Evolutionary conservation across 2,888 invertebrate species (phyloP).

Genomic region (Dascillus cervinus): DNA sequence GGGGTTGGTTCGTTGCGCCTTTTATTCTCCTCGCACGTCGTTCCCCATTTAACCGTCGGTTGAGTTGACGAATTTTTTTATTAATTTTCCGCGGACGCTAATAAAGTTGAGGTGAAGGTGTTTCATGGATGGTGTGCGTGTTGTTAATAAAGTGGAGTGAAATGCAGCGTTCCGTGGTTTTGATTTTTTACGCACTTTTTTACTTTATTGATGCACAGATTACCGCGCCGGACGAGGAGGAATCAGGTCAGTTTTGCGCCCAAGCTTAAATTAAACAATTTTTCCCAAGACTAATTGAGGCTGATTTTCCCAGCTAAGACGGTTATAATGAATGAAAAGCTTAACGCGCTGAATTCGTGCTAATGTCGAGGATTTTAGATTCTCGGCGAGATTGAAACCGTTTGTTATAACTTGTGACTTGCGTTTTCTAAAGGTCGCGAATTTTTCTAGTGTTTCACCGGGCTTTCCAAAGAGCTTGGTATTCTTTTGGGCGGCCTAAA

Average conservation of each 20-base stretch:
- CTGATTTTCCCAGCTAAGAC: conserved; percentile 5
- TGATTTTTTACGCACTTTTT: conserved; percentile 18
- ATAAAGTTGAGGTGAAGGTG: neutral
- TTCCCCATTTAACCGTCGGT: neutral
- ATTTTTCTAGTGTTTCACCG: too few species aligned
- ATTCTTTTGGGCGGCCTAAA: too few species aligned
- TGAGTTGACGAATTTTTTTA: neutral
- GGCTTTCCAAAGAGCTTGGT: too few species aligned
- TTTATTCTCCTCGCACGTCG: conserved; percentile 9
- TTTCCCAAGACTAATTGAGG: conserved; percentile 6
- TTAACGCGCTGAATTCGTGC: conserved; percentile 6
- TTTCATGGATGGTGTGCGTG: conserved; percentile 5
- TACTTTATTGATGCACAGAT: conserved; percentile 27
- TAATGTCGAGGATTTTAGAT: too few species aligned
- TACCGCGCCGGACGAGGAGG: conserved; percentile 29
- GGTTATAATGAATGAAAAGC: conserved; percentile 16
- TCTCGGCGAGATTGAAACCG: too few species aligned
- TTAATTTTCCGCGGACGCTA: neutral
- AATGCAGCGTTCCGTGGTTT: conserved; percentile 16
- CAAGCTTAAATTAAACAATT: neutral
- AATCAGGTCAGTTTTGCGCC: conserved; percentile 15
- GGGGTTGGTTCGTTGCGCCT: conserved; percentile 27
- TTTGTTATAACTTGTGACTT: too few species aligned
- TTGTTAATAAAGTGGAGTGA: conserved; percentile 16
- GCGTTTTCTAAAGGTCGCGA: too few species aligned